A percentile compares a stretch with the other conserved stretches of the same genome.
Conservation (phyloP, 2,797 vertebrate species). For the Accipiter fasciatus region DNA sequence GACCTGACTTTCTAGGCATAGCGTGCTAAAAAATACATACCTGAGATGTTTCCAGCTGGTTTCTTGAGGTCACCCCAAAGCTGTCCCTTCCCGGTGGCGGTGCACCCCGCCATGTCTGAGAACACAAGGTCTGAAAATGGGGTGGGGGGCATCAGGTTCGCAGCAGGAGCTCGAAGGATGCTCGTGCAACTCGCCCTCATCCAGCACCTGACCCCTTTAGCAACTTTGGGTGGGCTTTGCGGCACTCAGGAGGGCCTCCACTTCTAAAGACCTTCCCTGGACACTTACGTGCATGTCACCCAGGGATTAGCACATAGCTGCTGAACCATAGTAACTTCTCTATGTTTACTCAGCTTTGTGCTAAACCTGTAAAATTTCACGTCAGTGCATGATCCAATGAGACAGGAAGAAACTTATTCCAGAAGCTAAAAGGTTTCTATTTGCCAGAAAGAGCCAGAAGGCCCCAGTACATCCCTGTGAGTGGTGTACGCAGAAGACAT, state of each 20-base stretch:
- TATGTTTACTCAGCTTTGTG: neutral
- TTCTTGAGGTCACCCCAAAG: neutral
- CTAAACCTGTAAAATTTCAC: neutral
- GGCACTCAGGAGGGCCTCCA: neutral
- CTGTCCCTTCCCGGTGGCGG: neutral
- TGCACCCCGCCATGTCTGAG: neutral
- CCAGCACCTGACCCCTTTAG: neutral
- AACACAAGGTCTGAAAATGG: neutral
- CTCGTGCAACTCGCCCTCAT: neutral
- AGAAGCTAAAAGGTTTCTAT: neutral
- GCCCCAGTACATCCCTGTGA: neutral
- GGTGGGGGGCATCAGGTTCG: neutral
- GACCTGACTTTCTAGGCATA: neutral
- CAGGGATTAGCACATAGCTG: neutral
- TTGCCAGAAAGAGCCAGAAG: neutral
- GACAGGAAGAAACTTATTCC: neutral
- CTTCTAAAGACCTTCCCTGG: neutral
- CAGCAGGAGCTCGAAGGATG: neutral
- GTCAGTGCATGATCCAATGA: neutral
- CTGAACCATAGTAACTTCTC: neutral
- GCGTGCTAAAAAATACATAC: neutral
- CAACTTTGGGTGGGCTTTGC: neutral
- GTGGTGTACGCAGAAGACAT: rapidly evolving
- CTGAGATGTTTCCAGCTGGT: neutral
- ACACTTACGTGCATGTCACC: rapidly evolving